Evolutionary conservation across 1,140 invertebrate species (phyloP).

Genomic region (Caligus rogercresseyi): DNA sequence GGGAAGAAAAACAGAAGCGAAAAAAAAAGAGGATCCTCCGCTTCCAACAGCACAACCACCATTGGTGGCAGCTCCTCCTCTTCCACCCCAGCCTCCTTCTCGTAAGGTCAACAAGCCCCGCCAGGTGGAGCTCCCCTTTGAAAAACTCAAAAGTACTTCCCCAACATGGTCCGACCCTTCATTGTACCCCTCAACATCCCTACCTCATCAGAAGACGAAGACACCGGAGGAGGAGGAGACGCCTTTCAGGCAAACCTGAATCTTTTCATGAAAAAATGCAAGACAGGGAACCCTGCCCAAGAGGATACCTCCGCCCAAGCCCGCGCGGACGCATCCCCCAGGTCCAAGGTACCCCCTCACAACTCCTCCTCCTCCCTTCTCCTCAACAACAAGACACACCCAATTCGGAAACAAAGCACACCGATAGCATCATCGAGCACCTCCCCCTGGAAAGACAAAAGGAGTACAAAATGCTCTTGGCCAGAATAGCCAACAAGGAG

Average conservation of each 20-base stretch:
- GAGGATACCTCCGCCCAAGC: neutral
- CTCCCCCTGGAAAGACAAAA: slow-evolving; percentile 3
- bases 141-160: neutral
- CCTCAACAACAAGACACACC: neutral
- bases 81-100: too few relatives aligned
- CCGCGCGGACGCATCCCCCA: neutral
- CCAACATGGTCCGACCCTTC: neutral
- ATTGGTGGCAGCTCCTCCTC: too few relatives aligned
- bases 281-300: neutral
- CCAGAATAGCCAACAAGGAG: neutral
- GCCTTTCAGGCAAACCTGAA: neutral
- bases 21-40: neutral
- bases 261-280: neutral
- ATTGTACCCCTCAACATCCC: neutral
- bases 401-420: neutral
- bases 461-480: slow-evolving; percentile 7
- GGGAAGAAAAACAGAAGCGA: neutral
- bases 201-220: neutral
- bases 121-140: neutral
- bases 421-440: neutral
- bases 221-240: neutral
- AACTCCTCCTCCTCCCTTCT: neutral
- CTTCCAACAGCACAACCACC: too few relatives aligned
- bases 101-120: too few relatives aligned
- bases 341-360: neutral